Conservation (phyloP, 2,797 vertebrate genomes). For the Lithobates pipiens region DNA sequence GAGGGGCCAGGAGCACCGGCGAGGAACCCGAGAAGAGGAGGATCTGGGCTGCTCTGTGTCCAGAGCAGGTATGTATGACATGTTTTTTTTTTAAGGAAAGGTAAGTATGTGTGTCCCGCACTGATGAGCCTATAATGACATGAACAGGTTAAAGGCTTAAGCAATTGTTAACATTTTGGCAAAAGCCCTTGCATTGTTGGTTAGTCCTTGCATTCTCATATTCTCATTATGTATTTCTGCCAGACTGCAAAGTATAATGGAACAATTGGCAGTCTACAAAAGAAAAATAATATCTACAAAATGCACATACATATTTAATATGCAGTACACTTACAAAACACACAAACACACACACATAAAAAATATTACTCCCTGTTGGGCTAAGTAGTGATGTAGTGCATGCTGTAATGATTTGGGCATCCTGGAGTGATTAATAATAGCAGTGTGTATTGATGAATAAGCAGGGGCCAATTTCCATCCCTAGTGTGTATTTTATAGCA, state of each 20-base stretch:
- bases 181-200: neutral
- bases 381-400: conserved; percentile 41
- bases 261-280: neutral
- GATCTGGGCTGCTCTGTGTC: too few species aligned
- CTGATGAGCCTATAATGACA: neutral
- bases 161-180: neutral
- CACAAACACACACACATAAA: neutral
- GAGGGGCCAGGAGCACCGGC: too few species aligned
- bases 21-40: too few species aligned
- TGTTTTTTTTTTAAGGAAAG: too few species aligned
- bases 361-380: neutral
- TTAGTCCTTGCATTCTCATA: neutral
- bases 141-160: neutral
- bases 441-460: conserved; percentile 64
- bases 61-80: too few species aligned
- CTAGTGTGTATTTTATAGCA: conserved; percentile 43
- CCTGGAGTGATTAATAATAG: conserved; percentile 73
- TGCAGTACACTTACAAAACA: neutral
- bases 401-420: conserved; percentile 21
- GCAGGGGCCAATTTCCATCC: conserved; percentile 40
- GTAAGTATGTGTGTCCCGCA: neutral
- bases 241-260: neutral
- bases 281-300: conserved; percentile 1
- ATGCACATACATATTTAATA: neutral
- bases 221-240: neutral